Base-by-base conservation (phyloP, 2,888 invertebrate species). In the Epinotia brunnichana region DNA sequence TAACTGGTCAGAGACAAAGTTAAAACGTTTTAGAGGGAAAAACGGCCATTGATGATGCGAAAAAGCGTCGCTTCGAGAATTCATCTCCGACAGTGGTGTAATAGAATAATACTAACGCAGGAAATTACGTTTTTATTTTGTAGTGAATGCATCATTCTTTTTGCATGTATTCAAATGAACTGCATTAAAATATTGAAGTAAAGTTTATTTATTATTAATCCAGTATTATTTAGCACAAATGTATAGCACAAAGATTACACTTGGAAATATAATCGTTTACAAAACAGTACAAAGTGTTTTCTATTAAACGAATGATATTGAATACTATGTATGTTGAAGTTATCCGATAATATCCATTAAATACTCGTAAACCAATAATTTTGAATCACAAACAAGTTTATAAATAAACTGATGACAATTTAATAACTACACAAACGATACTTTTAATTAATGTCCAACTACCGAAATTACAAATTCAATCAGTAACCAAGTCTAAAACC, bases 11-110 rank as follows among this genome's bases (percentile, higher is more conserved):
- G 10, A 5, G 10, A n/a, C 13, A 0, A 24, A 70, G 62, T 53
- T 81, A 67, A 24, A 74, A 73, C 70, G 68, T 78, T 81, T 75
- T 48, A 56, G 24, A 62, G 24, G 73, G 41, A 64, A 61, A n/a
- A 21, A 61, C 41, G 62, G 67, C 78, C 79, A 80, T 80, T 83
- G 82, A 85, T 85, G 82, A 85, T 81, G 85, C 82, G 82, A 81
- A 78, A 79, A 78, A 83, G 78, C 80, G 80, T 78, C 80, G 76
- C 81, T 81, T 78, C 74, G 76, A 80, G 80, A 79, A 80, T 79
- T 81, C 77, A 78, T 79, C 79, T 77, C 73, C 74, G 24, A 7
- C 61, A 1, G 64, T 35, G 63, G 63, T 67, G 29, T 56, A 61
- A 69, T 63, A 59, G 63, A 56, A 72, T 48, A 19, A 67, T 72